Percentiles rank a stretch among this genome's conserved stretches.
These are phyloP conservation scores for Anoplolepis gracilipes DNA, from an alignment of 1,140 invertebrate species.

Conservation along the genomic window DNA sequence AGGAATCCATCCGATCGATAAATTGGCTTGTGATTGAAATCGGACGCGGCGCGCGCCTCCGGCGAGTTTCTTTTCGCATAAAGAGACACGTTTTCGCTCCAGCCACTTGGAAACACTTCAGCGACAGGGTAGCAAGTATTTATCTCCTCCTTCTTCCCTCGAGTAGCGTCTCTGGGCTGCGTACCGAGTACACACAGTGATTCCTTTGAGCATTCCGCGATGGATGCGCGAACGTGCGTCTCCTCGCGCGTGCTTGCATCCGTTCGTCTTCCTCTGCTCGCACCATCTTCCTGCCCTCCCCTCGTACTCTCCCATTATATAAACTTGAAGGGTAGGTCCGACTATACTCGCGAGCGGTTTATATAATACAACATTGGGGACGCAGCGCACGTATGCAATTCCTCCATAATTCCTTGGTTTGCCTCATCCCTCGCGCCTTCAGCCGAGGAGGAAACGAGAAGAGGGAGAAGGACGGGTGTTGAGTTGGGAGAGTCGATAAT, in stretches of 20 bases:
- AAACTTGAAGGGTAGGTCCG: slow-evolving; percentile 46
- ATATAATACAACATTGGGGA: slow-evolving; percentile 62
- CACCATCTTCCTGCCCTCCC: background rate
- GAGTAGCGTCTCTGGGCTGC: background rate
- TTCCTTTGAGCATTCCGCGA: slow-evolving; percentile 58
- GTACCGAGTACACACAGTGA: slow-evolving; percentile 17
- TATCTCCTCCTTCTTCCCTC: background rate
- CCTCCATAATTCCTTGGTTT: slow-evolving; percentile 69
- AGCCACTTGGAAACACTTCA: slow-evolving; percentile 53
- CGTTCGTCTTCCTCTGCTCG: background rate
- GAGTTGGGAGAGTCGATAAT: slow-evolving; percentile 57
- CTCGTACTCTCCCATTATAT: slow-evolving; percentile 32
- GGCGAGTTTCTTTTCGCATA: slow-evolving; percentile 18
- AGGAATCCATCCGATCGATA: slow-evolving; percentile 40
- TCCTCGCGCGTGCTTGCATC: background rate
- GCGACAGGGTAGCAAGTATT: slow-evolving; percentile 39
- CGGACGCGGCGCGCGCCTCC: slow-evolving; percentile 3
- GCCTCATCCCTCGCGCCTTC: slow-evolving; percentile 62
- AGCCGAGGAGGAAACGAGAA: slow-evolving; percentile 25
- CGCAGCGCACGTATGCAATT: slow-evolving; percentile 70
- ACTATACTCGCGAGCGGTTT: slow-evolving; percentile 37
- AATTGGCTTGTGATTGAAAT: slow-evolving; percentile 49
- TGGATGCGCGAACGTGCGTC: slow-evolving; percentile 49
- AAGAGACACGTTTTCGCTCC: slow-evolving; percentile 48
- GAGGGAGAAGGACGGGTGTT: slow-evolving; percentile 14